phyloP scores from a whole-genome alignment of 2,113 vertebrate species.

The Gadus chalcogrammus region DNA sequence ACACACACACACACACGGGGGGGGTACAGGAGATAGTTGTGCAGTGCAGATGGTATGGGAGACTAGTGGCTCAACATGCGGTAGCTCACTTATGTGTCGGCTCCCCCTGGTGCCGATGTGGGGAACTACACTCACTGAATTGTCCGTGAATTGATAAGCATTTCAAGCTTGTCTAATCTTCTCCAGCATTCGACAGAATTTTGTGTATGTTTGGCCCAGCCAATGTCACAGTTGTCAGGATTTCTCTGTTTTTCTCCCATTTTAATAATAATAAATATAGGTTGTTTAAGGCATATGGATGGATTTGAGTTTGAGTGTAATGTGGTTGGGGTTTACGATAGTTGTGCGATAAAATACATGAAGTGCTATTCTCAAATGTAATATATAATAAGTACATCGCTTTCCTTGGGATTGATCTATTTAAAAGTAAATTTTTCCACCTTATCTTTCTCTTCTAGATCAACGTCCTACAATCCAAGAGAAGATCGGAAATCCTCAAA shows the following conservation, averaged over 20 bases:
- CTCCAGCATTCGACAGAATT: background rate
- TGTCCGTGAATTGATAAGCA: background rate
- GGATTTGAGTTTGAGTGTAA: no score
- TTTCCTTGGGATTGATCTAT: background rate
- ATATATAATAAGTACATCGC: background rate
- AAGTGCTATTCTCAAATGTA: no score
- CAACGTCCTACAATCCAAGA: constrained; percentile 97
- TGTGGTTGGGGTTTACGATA: no score
- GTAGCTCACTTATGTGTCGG: background rate
- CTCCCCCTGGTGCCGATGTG: constrained; percentile 45
- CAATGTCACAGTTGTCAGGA: background rate
- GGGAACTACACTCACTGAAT: background rate
- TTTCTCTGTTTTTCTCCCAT: background rate
- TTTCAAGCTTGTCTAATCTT: constrained; percentile 1
- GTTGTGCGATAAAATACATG: no score
- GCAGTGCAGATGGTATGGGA: no score
- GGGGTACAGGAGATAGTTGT: no score
- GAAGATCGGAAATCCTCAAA: constrained; percentile 96
- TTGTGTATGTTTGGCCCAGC: background rate
- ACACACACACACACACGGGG: no score
- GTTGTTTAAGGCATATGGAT: background rate
- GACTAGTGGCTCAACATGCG: no score
- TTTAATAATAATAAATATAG: background rate
- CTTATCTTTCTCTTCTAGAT: constrained; percentile 71
- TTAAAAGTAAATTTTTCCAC: no score